phyloP scores from a whole-genome alignment of 2,113 vertebrate species.

The Oryzias celebensis region DNA sequence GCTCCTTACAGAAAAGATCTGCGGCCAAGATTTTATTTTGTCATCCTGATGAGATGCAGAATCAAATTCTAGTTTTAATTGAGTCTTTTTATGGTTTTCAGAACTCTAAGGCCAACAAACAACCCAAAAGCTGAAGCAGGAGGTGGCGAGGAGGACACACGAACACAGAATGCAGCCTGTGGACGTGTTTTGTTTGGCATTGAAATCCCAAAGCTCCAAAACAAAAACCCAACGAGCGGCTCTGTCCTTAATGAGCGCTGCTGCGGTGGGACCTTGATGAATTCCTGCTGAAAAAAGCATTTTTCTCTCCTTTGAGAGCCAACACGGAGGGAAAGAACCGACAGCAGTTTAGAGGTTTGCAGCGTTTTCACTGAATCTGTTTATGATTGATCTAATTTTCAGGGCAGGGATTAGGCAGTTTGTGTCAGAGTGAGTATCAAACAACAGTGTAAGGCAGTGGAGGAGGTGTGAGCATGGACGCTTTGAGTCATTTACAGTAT shows the following conservation, averaged over 20 bases:
- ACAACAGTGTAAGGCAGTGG: conserved; percentile 62
- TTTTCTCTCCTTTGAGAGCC: conserved; percentile 7
- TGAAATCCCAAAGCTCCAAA: conserved; percentile 3
- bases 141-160: too few relatives aligned
- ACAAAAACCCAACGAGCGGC: conserved; percentile 17
- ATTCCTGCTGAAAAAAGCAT: conserved; percentile 33
- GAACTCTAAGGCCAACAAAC: conserved; percentile 13
- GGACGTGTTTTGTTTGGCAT: conserved; percentile 23
- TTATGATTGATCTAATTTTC: conserved; percentile 20
- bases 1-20: too few relatives aligned
- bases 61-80: too few relatives aligned
- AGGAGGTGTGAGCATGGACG: conserved; percentile 43
- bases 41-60: too few relatives aligned
- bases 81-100: conserved; percentile 24
- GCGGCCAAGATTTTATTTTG: too few relatives aligned
- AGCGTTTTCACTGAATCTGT: conserved; percentile 7
- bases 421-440: conserved; percentile 21
- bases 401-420: conserved; percentile 2
- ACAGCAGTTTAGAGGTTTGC: background rate
- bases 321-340: conserved; percentile 16
- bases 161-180: background rate
- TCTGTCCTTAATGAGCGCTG: conserved; percentile 46
- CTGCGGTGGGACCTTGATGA: conserved; percentile 27
- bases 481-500: conserved; percentile 55
- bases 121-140: background rate